A percentile compares a stretch with the other conserved stretches of the same genome.
phyloP scores from a whole-genome alignment of 2,888 invertebrate genomes.

The Hypomecis punctinalis region DNA sequence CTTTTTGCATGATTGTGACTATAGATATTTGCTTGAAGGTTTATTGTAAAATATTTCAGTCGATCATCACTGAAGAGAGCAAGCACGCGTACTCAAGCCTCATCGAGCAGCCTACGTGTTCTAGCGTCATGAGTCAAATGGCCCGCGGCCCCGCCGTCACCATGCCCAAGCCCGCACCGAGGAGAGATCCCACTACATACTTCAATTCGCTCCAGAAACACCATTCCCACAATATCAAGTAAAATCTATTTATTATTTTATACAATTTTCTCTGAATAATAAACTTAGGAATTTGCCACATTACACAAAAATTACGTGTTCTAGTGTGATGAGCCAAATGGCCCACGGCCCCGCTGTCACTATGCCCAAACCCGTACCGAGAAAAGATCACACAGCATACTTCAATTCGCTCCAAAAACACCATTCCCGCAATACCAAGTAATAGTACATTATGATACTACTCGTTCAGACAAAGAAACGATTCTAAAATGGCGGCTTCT shows the following conservation, averaged over 20 bases:
- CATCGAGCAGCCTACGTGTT: slow-evolving; percentile 89
- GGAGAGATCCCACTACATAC: slow-evolving; percentile 35
- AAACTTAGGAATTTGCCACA: too few species aligned
- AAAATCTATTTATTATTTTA: neutral
- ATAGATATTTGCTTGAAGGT: too few species aligned
- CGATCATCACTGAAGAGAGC: slow-evolving; percentile 93
- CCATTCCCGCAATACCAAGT: slow-evolving; percentile 28
- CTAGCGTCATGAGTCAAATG: slow-evolving; percentile 58
- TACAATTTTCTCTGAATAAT: too few species aligned
- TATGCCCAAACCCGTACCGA: slow-evolving; percentile 52
- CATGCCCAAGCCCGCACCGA: slow-evolving; percentile 52
- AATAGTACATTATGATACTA: too few species aligned
- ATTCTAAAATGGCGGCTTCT: too few species aligned
- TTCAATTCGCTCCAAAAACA: slow-evolving; percentile 61
- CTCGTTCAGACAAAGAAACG: too few species aligned
- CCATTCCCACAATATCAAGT: slow-evolving; percentile 45
- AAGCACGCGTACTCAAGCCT: slow-evolving; percentile 97
- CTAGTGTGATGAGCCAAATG: slow-evolving; percentile 58
- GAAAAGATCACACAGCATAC: slow-evolving; percentile 35
- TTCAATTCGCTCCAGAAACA: slow-evolving; percentile 62
- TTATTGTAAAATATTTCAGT: slow-evolving; percentile 81
- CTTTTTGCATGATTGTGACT: too few species aligned
- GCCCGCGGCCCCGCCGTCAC: slow-evolving; percentile 48
- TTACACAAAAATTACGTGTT: slow-evolving; percentile 47
- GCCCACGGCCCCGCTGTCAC: slow-evolving; percentile 48